phyloP scores from a whole-genome alignment of 2,113 vertebrate genomes.

The Cyanistes caeruleus region DNA sequence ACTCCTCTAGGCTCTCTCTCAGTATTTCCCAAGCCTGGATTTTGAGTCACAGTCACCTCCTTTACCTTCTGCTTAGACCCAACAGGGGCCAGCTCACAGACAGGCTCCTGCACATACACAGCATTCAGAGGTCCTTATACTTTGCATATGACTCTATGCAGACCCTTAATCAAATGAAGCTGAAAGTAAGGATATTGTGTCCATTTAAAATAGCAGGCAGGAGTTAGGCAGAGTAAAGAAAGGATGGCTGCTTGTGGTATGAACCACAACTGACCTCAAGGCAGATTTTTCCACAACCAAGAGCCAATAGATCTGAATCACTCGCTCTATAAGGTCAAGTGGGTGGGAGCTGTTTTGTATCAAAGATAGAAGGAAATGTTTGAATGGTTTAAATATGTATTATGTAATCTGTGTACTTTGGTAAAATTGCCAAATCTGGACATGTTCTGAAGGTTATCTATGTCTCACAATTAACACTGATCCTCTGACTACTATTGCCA shows the following conservation, averaged over 20 bases:
- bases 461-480: not conserved
- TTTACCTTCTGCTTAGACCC: not conserved
- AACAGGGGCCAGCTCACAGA: not conserved
- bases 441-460: not conserved
- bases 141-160: not conserved
- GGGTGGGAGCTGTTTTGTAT: not conserved
- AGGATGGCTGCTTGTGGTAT: not conserved
- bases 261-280: not conserved
- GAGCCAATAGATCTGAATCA: slow-evolving; percentile 25
- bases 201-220: not conserved
- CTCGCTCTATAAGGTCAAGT: not conserved
- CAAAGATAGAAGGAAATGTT: not conserved
- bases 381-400: not conserved
- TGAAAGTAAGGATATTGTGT: not conserved
- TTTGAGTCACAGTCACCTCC: not conserved
- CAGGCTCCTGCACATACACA: rapidly evolving
- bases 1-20: not conserved
- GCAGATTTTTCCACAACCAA: slow-evolving; percentile 33
- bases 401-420: not conserved
- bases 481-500: not conserved
- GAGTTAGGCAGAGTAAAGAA: not conserved
- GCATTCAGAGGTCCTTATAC: rapidly evolving
- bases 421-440: not conserved
- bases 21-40: not conserved
- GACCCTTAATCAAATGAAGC: not conserved